Conservation (phyloP, 2,797 vertebrate species). For the Sebastes taczanowskii region DNA sequence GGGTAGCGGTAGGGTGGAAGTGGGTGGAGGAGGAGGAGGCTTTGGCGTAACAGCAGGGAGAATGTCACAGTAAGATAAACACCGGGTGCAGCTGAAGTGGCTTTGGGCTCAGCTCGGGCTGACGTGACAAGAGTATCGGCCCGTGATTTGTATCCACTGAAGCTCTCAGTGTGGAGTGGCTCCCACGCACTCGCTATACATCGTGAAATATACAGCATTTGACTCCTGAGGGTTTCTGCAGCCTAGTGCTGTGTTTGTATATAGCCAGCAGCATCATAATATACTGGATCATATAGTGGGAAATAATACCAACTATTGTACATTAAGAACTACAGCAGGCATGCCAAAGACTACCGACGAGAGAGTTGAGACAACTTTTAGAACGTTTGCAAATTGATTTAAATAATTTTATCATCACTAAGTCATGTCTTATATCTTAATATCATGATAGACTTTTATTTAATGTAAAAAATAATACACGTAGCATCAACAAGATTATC, state of each 20-base stretch:
- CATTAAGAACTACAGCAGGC: neutral
- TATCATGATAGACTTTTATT: too few relatives aligned
- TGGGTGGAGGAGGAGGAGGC: slow-evolving; percentile 4
- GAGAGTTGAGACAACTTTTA: neutral
- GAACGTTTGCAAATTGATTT: neutral
- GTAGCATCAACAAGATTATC: too few relatives aligned
- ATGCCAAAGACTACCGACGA: too few relatives aligned
- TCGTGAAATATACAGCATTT: slow-evolving; percentile 6
- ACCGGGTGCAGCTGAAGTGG: slow-evolving; percentile 32
- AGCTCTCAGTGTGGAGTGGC: slow-evolving; percentile 35
- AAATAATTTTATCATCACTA: neutral
- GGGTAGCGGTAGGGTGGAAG: neutral
- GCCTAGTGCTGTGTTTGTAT: slow-evolving; percentile 4
- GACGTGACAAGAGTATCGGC: slow-evolving; percentile 33
- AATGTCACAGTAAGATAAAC: slow-evolving; percentile 53
- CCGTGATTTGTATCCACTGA: slow-evolving; percentile 42
- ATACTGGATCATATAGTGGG: neutral
- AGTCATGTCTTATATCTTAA: too few relatives aligned
- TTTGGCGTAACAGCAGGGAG: slow-evolving; percentile 15
- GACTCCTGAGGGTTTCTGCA: slow-evolving; percentile 19
- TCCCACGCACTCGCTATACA: slow-evolving; percentile 28
- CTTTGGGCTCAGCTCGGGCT: slow-evolving; percentile 26
- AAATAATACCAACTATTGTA: neutral
- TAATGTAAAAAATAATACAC: too few relatives aligned
- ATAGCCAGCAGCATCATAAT: neutral